Base-by-base conservation (phyloP, 2,797 vertebrate genomes). In the Tauraco hartlaubi region DNA sequence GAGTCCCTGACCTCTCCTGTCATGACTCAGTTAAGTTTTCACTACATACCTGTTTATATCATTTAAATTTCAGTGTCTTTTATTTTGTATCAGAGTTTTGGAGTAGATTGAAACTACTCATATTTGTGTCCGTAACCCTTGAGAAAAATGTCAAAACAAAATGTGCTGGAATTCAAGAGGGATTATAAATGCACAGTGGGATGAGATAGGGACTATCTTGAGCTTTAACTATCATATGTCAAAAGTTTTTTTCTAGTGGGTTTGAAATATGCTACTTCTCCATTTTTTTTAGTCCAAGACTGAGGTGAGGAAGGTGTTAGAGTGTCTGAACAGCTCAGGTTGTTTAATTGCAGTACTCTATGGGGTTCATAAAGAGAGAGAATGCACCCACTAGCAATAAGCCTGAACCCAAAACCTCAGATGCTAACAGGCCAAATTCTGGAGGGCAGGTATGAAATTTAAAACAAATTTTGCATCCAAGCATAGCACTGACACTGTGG, bases 111-210 rank as follows among this genome's bases (percentile, higher is more conserved):
- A 87, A 89, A 87, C 51, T 76, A 46, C 17, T 86, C 80, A 29
- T 93, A 62, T 90, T 94, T 82, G 74, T 94, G 94, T 96, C 46
- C 35, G 91, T 92, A 91, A 92, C 90, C 94, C 85, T 31, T 93
- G 71, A 97, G 95, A 94, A 97, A 96, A 93, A 87, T 59, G 92
- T 88, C 92, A 95, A 95, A 94, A 91, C 92, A 90, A 91, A 97
- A 88, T 49, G 80, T 61, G 35, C 81, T 84, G 81, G 81, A 91
- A 88, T 78, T 84, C 88, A 92, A 90, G 94, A 85, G 91, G 68
- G 78, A 46, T 85, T 90, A 87, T 90, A 97, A 97, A 97, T 96
- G 97, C 66, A 90, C 29, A 94, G 83, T 54, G 46, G 63, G 41
- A 85, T 79, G 81, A 92, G 54, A 90, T 41, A 89, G 68, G 26